These are phyloP conservation scores for Cyclargus thomasi DNA, from an alignment of 1,140 invertebrate species.

Conservation along the genomic window DNA sequence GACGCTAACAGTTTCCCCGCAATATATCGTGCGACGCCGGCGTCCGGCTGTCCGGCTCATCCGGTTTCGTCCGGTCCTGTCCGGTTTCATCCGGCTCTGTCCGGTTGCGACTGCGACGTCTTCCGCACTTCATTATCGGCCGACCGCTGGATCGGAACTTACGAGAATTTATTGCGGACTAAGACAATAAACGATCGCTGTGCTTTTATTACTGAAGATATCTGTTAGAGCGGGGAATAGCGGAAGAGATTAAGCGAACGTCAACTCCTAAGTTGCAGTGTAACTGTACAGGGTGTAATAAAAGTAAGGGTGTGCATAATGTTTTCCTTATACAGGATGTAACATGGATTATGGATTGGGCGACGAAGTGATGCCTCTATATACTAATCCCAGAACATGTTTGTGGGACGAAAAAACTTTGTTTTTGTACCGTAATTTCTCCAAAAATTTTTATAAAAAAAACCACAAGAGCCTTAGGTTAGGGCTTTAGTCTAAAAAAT, in stretches of 20 bases:
- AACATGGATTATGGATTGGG: too few species aligned
- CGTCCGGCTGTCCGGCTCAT: background rate
- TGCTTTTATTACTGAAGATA: constrained; percentile 1
- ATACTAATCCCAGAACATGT: too few species aligned
- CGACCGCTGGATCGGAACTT: constrained; percentile 24
- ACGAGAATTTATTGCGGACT: constrained; percentile 10
- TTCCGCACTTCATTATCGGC: constrained; percentile 35
- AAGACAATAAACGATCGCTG: constrained; percentile 2
- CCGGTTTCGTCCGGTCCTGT: constrained; percentile 17
- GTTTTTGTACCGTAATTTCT: too few species aligned
- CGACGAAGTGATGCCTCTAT: too few species aligned
- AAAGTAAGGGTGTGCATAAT: too few species aligned
- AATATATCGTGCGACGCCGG: background rate
- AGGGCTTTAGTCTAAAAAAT: too few species aligned
- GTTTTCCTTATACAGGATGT: too few species aligned
- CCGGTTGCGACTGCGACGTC: constrained; percentile 25
- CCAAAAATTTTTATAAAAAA: too few species aligned
- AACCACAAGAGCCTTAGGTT: too few species aligned
- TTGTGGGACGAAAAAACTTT: too few species aligned
- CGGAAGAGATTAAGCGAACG: too few species aligned
- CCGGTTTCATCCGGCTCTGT: constrained; percentile 33
- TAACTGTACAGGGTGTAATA: constrained; percentile 9
- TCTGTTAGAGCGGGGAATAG: background rate
- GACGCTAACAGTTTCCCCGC: constrained; percentile 22
- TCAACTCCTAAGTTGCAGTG: background rate